Evolutionary conservation across 2,113 vertebrate species (phyloP).

Genomic region (Chunga burmeisteri): DNA sequence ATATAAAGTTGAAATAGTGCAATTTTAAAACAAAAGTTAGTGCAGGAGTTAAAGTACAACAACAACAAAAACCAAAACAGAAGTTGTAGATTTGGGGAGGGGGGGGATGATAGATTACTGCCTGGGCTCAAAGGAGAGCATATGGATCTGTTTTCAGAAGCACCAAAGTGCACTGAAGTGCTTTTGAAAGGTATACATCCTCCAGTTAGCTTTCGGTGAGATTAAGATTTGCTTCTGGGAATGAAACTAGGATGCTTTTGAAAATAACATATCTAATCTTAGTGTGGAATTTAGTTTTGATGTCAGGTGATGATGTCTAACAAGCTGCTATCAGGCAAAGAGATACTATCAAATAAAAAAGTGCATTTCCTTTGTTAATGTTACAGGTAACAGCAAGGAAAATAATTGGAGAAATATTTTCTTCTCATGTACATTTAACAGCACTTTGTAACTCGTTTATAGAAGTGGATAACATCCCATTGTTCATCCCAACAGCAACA

Average conservation of each 20-base stretch:
- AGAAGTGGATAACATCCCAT: background rate
- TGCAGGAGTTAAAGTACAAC: constrained; percentile 51
- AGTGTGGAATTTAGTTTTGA: background rate
- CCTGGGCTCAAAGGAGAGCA: background rate
- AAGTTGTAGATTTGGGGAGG: background rate
- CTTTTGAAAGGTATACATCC: background rate
- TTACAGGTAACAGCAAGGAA: background rate
- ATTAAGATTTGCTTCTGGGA: background rate
- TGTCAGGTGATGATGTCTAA: background rate
- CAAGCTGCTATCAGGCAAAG: background rate
- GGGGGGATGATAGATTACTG: background rate
- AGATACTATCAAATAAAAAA: background rate
- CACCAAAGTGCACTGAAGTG: background rate
- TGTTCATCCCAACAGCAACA: background rate
- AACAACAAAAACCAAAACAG: background rate
- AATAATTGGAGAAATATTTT: background rate
- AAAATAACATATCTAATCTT: background rate
- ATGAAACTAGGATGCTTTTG: background rate
- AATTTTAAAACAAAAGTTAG: constrained; percentile 64
- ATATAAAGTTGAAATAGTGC: constrained; percentile 64
- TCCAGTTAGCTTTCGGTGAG: background rate
- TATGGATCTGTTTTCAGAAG: background rate
- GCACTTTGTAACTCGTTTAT: background rate
- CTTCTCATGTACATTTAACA: background rate
- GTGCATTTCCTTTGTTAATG: background rate